These are phyloP conservation scores for Schizotus pectinicornis DNA, from an alignment of 2,888 invertebrate species.

Conservation along the genomic window DNA sequence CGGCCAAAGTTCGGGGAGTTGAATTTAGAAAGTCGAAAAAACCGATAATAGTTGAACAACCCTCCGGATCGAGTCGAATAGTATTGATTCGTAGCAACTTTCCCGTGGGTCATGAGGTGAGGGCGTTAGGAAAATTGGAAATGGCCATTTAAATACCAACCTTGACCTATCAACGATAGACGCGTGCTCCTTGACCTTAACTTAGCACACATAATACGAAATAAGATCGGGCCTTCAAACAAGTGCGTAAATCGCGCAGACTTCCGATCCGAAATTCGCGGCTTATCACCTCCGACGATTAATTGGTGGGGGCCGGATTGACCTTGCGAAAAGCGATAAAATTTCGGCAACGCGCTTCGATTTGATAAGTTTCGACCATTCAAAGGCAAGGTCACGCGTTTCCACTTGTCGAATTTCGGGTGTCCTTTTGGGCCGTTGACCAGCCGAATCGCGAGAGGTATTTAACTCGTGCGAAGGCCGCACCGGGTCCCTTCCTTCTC, in stretches of 20 bases:
- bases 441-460: slow-evolving; percentile 6
- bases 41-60: no score
- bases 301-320: not conserved
- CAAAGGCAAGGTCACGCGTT: slow-evolving; percentile 7
- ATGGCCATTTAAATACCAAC: not conserved
- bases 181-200: not conserved
- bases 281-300: not conserved
- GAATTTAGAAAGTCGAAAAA: no score
- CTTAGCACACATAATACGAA: no score
- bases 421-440: slow-evolving; percentile 14
- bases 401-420: slow-evolving; percentile 10
- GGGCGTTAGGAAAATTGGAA: not conserved
- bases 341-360: slow-evolving; percentile 1
- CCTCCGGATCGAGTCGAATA: no score
- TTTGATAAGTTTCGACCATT: slow-evolving; percentile 5
- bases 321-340: not conserved
- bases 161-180: not conserved
- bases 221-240: no score
- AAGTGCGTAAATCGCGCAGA: not conserved
- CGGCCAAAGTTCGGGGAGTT: no score
- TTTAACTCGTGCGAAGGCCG: slow-evolving; percentile 19
- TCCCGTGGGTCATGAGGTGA: no score
- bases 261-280: not conserved
- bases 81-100: no score
- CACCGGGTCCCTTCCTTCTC: slow-evolving; percentile 5